A percentile compares a stretch with the other conserved stretches of the same genome.
Evolutionary conservation across 2,113 vertebrate genomes (phyloP).

Genomic region (Scatophagus argus): DNA sequence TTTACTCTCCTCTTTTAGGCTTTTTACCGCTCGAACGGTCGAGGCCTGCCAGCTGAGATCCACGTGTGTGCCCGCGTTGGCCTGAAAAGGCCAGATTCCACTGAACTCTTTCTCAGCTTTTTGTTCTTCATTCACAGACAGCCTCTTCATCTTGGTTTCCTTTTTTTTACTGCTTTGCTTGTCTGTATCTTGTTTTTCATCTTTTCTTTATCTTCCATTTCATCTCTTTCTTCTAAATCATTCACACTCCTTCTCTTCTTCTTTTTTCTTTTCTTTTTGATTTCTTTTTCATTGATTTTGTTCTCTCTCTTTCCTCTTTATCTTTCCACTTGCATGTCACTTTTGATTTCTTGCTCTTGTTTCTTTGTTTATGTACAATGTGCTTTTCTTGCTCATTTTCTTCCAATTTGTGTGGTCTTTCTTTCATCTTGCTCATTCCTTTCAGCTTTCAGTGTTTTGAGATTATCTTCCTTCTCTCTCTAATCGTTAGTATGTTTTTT

Average conservation of each 20-base stretch:
- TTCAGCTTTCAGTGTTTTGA: too few relatives aligned
- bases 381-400: not conserved
- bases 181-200: not conserved
- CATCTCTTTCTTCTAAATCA: not conserved
- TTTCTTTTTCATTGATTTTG: not conserved
- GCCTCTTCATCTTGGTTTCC: not conserved
- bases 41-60: constrained; percentile 36
- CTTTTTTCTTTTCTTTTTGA: not conserved
- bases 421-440: not conserved
- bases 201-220: not conserved
- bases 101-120: not conserved
- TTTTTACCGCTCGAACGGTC: constrained; percentile 14
- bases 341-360: not conserved
- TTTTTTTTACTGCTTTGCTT: not conserved
- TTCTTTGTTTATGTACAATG: too few relatives aligned
- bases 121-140: not conserved
- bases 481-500: too few relatives aligned
- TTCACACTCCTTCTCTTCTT: not conserved
- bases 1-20: constrained; percentile 30
- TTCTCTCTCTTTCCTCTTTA: not conserved
- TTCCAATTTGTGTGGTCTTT: not conserved
- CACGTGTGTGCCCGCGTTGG: not conserved
- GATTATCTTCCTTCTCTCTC: not conserved
- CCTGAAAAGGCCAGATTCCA: not conserved
- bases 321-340: not conserved